These are phyloP conservation scores for Abrostola triplasia DNA, from an alignment of 2,888 invertebrate species.

Conservation along the genomic window DNA sequence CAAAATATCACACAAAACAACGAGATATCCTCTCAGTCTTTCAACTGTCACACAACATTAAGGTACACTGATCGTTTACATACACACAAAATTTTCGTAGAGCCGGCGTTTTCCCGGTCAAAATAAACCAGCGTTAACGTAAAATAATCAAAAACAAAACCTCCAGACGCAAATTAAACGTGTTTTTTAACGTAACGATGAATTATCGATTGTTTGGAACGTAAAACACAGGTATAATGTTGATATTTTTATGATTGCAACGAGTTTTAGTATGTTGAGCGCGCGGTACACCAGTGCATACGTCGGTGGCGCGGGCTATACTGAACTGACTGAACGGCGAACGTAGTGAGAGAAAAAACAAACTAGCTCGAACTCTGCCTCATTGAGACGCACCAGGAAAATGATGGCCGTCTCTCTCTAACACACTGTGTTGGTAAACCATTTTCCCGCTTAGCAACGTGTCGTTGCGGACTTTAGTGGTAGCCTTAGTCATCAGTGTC, in stretches of 20 bases:
- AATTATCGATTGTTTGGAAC: constrained; percentile 39
- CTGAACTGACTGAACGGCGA: constrained; percentile 66
- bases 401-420: constrained; percentile 68
- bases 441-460: constrained; percentile 65
- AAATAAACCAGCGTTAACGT: constrained; percentile 70
- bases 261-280: constrained; percentile 61
- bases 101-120: constrained; percentile 83
- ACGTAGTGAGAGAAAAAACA: constrained; percentile 70
- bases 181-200: constrained; percentile 49
- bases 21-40: constrained; percentile 57
- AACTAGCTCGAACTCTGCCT: constrained; percentile 64
- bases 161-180: constrained; percentile 47
- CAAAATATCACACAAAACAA: constrained; percentile 60
- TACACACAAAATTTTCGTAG: constrained; percentile 62
- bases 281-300: constrained; percentile 67
- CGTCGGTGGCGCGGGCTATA: constrained; percentile 76
- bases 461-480: constrained; percentile 52
- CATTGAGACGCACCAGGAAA: constrained; percentile 75
- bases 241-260: constrained; percentile 58
- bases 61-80: constrained; percentile 67
- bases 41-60: constrained; percentile 69
- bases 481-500: constrained; percentile 63
- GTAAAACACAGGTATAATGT: constrained; percentile 62
- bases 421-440: constrained; percentile 58
- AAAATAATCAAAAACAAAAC: constrained; percentile 62